phyloP scores from a whole-genome alignment of 2,888 invertebrate species.

The Ectemnius continuus region DNA sequence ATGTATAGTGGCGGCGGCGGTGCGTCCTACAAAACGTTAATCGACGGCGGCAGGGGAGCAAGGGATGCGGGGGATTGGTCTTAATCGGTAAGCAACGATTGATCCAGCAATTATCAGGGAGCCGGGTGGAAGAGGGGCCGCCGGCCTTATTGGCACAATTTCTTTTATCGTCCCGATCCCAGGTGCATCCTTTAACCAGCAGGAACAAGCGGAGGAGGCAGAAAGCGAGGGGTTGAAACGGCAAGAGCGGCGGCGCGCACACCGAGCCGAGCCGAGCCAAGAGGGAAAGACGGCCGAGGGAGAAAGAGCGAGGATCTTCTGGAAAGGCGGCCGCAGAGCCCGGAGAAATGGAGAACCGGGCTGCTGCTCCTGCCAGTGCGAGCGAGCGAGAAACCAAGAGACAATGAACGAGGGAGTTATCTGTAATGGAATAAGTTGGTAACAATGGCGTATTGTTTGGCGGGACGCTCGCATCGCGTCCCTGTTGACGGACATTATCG shows the following conservation, averaged over 20 bases:
- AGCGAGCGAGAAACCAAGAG: slow-evolving; percentile 61
- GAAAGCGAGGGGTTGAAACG: slow-evolving; percentile 10
- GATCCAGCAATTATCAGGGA: slow-evolving; percentile 56
- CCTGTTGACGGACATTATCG: slow-evolving; percentile 78
- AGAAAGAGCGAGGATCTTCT: slow-evolving; percentile 10
- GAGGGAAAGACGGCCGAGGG: not conserved
- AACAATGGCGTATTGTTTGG: slow-evolving; percentile 77
- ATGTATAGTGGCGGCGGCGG: not conserved
- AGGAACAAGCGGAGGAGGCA: slow-evolving; percentile 20
- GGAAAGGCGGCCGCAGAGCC: not conserved
- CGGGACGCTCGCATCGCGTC: slow-evolving; percentile 71
- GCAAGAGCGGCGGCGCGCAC: slow-evolving; percentile 20
- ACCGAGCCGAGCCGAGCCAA: slow-evolving; percentile 43
- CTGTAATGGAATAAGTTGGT: slow-evolving; percentile 79
- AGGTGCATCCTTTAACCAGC: slow-evolving; percentile 51
- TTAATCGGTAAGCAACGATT: slow-evolving; percentile 39
- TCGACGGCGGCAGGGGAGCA: slow-evolving; percentile 16
- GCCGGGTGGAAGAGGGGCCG: slow-evolving; percentile 5
- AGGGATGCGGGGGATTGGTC: slow-evolving; percentile 27
- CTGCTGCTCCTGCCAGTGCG: slow-evolving; percentile 8
- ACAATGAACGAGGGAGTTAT: slow-evolving; percentile 73
- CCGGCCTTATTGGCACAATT: slow-evolving; percentile 59
- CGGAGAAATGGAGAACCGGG: too few species aligned
- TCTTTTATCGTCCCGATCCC: slow-evolving; percentile 59
- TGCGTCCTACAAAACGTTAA: slow-evolving; percentile 31